phyloP scores from a whole-genome alignment of 2,113 vertebrate species.

The Lonchura striata region DNA sequence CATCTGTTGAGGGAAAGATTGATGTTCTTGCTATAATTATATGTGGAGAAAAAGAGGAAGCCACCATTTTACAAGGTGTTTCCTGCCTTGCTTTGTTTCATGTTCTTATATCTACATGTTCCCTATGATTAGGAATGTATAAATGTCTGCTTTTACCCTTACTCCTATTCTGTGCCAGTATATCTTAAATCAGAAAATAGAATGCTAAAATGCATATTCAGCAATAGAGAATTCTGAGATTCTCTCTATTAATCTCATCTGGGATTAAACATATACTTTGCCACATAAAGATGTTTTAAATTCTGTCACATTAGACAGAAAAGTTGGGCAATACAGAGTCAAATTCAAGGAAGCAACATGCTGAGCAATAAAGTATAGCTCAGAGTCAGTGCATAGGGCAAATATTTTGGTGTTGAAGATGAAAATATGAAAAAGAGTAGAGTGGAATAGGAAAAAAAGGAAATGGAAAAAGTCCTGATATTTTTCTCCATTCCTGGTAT shows the following conservation, averaged over 20 bases:
- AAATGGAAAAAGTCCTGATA: neutral
- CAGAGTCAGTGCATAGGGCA: too few species aligned
- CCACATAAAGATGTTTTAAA: neutral
- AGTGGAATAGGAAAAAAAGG: neutral
- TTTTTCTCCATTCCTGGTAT: neutral
- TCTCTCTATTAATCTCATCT: neutral
- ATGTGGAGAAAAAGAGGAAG: neutral
- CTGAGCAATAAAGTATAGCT: neutral
- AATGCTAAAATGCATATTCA: neutral
- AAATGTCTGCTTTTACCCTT: neutral
- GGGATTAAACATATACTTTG: neutral
- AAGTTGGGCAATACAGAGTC: neutral
- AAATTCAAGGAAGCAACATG: neutral
- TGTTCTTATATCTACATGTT: rapidly evolving
- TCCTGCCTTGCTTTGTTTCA: neutral
- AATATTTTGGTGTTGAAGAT: neutral
- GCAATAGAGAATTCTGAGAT: neutral
- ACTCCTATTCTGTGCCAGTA: rapidly evolving
- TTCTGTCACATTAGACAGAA: neutral
- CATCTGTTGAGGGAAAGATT: neutral
- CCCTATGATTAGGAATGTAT: neutral
- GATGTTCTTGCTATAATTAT: neutral
- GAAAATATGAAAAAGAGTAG: neutral
- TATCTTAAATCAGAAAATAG: neutral
- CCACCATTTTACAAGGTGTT: neutral